phyloP scores from a whole-genome alignment of 92 coral and sea anemone species.

The Phenganax stokvisi region DNA sequence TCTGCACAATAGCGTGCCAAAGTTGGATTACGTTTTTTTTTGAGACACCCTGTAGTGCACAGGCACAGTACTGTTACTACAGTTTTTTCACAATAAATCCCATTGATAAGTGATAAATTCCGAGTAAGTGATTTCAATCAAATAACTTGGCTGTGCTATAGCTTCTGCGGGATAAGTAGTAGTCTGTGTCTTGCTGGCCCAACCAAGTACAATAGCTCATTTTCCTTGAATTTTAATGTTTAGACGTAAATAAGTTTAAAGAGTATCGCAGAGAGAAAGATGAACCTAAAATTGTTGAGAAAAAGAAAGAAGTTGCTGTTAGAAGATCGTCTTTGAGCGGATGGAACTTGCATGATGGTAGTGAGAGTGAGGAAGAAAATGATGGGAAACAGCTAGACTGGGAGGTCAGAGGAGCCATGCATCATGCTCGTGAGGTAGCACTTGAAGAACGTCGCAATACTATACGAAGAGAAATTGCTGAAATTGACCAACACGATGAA shows the following conservation, averaged over 20 bases:
- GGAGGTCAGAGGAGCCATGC: constrained; percentile 86
- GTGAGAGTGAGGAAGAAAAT: constrained; percentile 52
- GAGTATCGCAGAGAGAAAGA: constrained; percentile 57
- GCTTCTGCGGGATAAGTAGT: too few species aligned
- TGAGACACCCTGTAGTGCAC: too few species aligned
- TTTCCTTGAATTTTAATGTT: not conserved
- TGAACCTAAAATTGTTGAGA: constrained; percentile 60
- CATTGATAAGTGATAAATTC: too few species aligned
- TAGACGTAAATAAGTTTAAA: constrained; percentile 40
- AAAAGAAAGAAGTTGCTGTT: constrained; percentile 41
- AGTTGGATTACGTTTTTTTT: too few species aligned
- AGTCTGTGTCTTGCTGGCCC: too few species aligned
- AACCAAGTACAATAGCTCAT: too few species aligned
- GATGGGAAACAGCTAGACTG: constrained; percentile 60
- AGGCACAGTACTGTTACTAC: too few species aligned
- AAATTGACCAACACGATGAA: constrained; percentile 87
- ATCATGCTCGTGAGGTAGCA: constrained; percentile 68
- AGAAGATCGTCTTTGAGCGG: constrained; percentile 33
- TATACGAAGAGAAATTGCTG: constrained; percentile 76
- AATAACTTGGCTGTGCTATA: too few species aligned
- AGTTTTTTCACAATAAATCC: too few species aligned
- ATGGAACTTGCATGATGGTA: constrained; percentile 58
- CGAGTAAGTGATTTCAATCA: too few species aligned
- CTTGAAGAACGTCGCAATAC: constrained; percentile 84
- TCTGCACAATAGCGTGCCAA: too few species aligned